Percentiles rank a stretch among this genome's conserved stretches.
Evolutionary conservation across 2,797 vertebrate genomes (phyloP).

Genomic region (Peromyscus nudipes): DNA sequence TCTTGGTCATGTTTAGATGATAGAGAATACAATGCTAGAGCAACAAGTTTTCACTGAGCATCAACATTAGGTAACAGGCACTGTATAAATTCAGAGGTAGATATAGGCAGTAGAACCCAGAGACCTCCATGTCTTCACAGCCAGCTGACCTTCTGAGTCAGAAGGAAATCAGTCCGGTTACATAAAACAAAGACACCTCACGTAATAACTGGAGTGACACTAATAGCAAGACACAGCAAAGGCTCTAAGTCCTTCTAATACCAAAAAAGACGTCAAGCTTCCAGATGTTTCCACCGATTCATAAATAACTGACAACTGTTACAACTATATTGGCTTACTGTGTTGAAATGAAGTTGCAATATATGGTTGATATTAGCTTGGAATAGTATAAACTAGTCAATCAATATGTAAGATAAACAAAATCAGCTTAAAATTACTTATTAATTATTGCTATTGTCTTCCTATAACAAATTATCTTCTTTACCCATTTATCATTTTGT

Average conservation of each 20-base stretch:
- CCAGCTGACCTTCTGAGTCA: conserved; percentile 25
- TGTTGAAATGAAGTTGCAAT: conserved; percentile 44
- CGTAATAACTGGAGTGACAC: conserved; percentile 72
- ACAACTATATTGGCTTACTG: background rate
- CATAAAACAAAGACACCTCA: conserved; percentile 65
- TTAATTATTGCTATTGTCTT: background rate
- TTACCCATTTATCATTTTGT: background rate
- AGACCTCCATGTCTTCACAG: conserved; percentile 10
- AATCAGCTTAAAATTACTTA: conserved; percentile 26
- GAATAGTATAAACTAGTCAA: conserved; percentile 25
- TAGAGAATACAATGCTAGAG: background rate
- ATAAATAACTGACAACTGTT: conserved; percentile 72
- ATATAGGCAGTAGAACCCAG: background rate
- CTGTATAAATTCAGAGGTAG: background rate
- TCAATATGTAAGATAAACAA: conserved; percentile 9
- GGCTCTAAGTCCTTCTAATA: conserved; percentile 78
- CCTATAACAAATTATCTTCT: background rate
- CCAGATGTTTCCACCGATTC: conserved; percentile 80
- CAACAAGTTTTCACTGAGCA: background rate
- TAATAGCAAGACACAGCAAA: conserved; percentile 76
- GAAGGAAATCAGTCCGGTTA: conserved; percentile 42
- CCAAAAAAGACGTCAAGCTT: conserved; percentile 78
- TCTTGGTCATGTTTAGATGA: background rate
- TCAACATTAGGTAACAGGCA: background rate
- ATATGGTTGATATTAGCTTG: conserved; percentile 32